Percentiles rank a stretch among this genome's conserved stretches.
Conservation (phyloP, 2,797 vertebrate species). For the Rhinichthys osculus region DNA sequence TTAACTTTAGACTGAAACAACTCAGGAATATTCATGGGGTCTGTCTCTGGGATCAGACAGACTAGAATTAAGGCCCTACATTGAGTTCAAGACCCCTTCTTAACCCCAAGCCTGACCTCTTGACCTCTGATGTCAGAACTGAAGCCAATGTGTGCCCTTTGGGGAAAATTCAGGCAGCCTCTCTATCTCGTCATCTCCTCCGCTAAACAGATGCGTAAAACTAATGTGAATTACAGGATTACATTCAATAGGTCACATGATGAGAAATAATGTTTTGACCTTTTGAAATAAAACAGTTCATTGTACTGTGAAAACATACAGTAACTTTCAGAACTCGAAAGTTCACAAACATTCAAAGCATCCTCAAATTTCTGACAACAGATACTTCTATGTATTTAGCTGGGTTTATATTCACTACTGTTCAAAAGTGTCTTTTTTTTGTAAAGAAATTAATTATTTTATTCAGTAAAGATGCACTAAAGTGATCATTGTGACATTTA, state of each 20-base stretch:
- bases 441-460: too few relatives aligned
- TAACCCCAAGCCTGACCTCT: conserved; percentile 18
- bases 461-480: too few relatives aligned
- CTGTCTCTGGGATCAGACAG: conserved; percentile 19
- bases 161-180: not conserved
- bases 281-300: conserved; percentile 7
- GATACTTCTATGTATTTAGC: not conserved
- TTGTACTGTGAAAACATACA: not conserved
- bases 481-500: too few relatives aligned
- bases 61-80: not conserved
- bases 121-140: conserved; percentile 16
- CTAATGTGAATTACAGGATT: not conserved
- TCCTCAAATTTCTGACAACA: not conserved
- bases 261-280: not conserved
- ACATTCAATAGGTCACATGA: not conserved
- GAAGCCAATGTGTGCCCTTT: not conserved
- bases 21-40: not conserved
- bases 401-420: not conserved
- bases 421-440: not conserved
- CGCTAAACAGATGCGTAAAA: not conserved
- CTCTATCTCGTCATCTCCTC: not conserved
- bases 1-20: conserved; percentile 13
- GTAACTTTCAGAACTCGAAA: not conserved
- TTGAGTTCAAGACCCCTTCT: conserved; percentile 4
- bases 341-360: not conserved